Base-by-base conservation (phyloP, 2,888 invertebrate species). In the Amphipyra berbera region DNA sequence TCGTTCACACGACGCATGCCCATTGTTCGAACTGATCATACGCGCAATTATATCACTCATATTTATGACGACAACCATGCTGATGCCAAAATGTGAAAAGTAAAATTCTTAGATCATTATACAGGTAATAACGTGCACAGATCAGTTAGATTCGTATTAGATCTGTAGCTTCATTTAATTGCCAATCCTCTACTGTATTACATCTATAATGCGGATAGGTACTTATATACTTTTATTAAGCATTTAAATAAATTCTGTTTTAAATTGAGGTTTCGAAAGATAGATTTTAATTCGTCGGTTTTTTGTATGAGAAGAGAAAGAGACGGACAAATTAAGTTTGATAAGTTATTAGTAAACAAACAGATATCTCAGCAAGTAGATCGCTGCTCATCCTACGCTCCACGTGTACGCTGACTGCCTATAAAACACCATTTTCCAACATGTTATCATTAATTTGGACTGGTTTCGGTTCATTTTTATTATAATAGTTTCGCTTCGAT, bases 401-500 rank as follows among this genome's bases (percentile, higher is more conserved):
- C 35, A 1, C n/a, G n/a, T n/a, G n/a, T n/a, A n/a, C 50, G 64
- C 55, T 66, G 67, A 65, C 72, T 69, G 73, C 75, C 68, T 76
- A 80, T 75, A 75, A 79, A 76, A 77, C 83, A 75, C 81, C 76
- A 82, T 83, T 81, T 82, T 81, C 79, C 80, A 78, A 80, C 84
- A 82, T 86, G 82, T 87, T 90, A 87, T 88, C 80, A 77, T 80
- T 80, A 80, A 90, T 91, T 90, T 88, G 87, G 89, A 92, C 94
- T 92, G 94, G 94, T 94, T 94, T 90, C 86, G 78, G 89, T 90
- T 90, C 62, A 78, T 93, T 90, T 92, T 91, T 89, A 92, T 91
- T 91, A 90, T 90, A 90, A 94, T 93, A 92, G 92, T 94, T 94
- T 93, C 89, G 93, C 94, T 83, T 88, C 90, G 86, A 91, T 91